Evolutionary conservation across 2,113 vertebrate genomes (phyloP), one percentile per base, ranked within the genome.

Genomic region (Fregetta grallaria): DNA sequence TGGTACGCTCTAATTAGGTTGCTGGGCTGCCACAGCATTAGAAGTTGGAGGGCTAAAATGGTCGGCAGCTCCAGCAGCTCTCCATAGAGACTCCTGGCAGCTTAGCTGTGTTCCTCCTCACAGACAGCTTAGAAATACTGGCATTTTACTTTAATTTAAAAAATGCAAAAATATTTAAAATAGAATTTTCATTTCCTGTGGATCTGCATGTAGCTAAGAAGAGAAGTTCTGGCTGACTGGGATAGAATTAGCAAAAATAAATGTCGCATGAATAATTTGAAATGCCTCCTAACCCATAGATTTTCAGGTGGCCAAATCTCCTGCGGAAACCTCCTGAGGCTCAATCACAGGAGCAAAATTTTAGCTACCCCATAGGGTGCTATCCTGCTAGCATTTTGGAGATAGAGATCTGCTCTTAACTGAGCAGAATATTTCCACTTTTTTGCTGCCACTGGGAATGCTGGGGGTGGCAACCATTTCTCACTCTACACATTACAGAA

Each of bases 51-150:
- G 71, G 92, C 56, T 80, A 49, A 55, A 38, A n/a, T 23, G 68
- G 75, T 44, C 30, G 0, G 87, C 75, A 88, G 88, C 75, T 93
- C 86, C 86, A 70, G 82, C 91, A 80, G 79, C 76, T 92, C 94
- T 94, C 87, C 91, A 67, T 65, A 74, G 94, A 92, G 91, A 92
- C 32, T 68, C 70, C 61, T 74, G 63, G 61, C 91, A 95, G 77
- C 72, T n/a, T 70, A 45, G 50, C 72, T 78, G 5, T 42, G 44
- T 26, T 91, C 73, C 47, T 75, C 72, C 76, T 72, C 65, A 61
- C 36, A 44, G 40, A 45, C 10, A 88, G 65, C 74, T 56, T 5
- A 52, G 11, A 56, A 90, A 8, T 13, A 49, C 40, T 32, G 36
- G 70, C 40, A 85, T 85, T 85, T 91, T 15, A 52, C 15, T 76